Evolutionary conservation across 2,888 invertebrate genomes (phyloP), one percentile per base, ranked within the genome.

Genomic region (Cephus spinipes): DNA sequence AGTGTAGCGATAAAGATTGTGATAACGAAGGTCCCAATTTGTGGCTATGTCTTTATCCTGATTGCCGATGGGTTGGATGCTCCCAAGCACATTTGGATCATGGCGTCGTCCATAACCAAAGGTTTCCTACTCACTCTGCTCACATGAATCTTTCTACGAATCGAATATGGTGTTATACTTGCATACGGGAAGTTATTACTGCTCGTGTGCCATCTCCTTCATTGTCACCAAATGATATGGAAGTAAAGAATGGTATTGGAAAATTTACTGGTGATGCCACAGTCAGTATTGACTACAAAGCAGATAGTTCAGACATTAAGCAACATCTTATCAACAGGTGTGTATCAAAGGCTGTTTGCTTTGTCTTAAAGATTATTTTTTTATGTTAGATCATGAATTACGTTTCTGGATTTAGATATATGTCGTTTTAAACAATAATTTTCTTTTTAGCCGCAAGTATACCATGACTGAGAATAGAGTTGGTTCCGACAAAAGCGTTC

Each of bases 111-210:
- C 98, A 98, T 91, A 96, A 96, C 89, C 94, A 96, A 94, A 94
- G 93, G 81, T 93, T 93, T 85, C 94, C 94, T 68, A 91, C 92
- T 30, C 97, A 97, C 91, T 95, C 95, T 86, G 94, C 97, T 85
- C 95, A 97, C 91, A 95, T 98, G 94, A 98, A 98, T 91, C 92
- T 98, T 79, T 95, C 96, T 1, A 97, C 96, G 0, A 94, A 95
- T 88, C 93, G 97, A 83, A 94, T 98, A 87, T 98, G 98, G 97
- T 98, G 98, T 92, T 97, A 97, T 89, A 91, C 94, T 80, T 98
- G 98, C 92, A 95, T 97, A 87, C 93, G 93, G 76, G 98, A 98
- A 92, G 96, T 98, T 1, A 85, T 89, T 23, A 84, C 87, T 2
- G 85, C 85, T 74, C 86, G 85, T 34, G 78, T 89, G 73, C 86